Evolutionary conservation across 2,888 invertebrate species (phyloP), one percentile per base, ranked within the genome.

Genomic region (Leucoma salicis): DNA sequence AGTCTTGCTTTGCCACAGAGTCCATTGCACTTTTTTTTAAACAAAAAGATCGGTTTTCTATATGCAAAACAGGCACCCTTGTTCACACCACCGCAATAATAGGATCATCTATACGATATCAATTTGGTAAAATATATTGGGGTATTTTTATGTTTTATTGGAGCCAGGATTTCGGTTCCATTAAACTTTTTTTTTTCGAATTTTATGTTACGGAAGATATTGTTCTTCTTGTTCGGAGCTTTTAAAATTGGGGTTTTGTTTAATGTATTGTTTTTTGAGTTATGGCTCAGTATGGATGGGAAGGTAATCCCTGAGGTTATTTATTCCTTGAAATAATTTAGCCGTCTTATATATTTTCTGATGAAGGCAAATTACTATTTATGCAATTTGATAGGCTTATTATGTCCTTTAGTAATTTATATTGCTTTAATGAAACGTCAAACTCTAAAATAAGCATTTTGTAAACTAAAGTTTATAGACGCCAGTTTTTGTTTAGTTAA

Each of bases 141-240:
- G 83, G 82, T 78, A 68, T 83, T 76, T 79, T 73, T 73, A 77
- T 81, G 78, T 83, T 81, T 81, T 84, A 85, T 85, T 77, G 84
- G 79, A 70, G 68, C 68, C 56, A 69, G 79, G 82, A 80, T 81
- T 82, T 78, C 66, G 77, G 70, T 71, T 73, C 76, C 71, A 70
- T 80, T 85, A 82, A 80, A 86, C 81, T 78, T 82, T 85, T 82
- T 35, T 31, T 63, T 81, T 82, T 78, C 77, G 75, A 80, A 82
- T 84, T 86, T 86, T 84, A 86, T 86, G 77, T 81, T 63, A 78
- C 75, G 87, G 86, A 87, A 86, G 82, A 80, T 80, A 86, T 84
- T 79, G 82, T 72, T 61, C 63, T 61, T 61, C 63, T 61, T 61
- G 63, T 78, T 70, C 53, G 63, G 53, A 45, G 61, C 47, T 52